Evolutionary conservation across 2,113 vertebrate genomes (phyloP).

Genomic region (Mormyrus iriodes): DNA sequence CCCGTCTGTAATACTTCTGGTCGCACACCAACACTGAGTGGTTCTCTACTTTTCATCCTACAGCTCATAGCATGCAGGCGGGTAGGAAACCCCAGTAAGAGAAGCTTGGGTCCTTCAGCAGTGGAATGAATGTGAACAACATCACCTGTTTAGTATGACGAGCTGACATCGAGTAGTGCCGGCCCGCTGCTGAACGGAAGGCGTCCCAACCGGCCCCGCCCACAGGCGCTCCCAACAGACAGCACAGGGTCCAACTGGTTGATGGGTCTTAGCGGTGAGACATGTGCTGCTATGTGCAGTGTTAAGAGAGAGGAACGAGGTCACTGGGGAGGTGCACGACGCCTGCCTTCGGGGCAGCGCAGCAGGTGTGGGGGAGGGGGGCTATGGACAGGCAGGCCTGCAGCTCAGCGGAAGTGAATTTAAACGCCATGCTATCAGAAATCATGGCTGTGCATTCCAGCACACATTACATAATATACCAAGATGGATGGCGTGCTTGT

Average conservation of each 20-base stretch:
- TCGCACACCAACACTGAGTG: background rate
- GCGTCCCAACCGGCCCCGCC: background rate
- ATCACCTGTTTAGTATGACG: background rate
- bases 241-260: background rate
- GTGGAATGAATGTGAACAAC: background rate
- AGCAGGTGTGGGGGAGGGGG: background rate
- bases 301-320: background rate
- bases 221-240: background rate
- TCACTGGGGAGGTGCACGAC: background rate
- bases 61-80: background rate
- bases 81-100: background rate
- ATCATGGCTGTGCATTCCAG: background rate
- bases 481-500: background rate
- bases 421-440: background rate
- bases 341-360: background rate
- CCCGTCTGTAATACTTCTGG: background rate
- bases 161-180: background rate
- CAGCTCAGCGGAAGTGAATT: background rate
- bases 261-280: background rate
- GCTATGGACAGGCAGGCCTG: background rate
- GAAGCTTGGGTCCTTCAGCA: background rate
- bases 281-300: background rate
- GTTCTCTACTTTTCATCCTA: background rate
- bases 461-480: background rate
- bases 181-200: background rate